Conservation (phyloP, 1,140 invertebrate genomes). For the Lysiphlebus fabarum region DNA sequence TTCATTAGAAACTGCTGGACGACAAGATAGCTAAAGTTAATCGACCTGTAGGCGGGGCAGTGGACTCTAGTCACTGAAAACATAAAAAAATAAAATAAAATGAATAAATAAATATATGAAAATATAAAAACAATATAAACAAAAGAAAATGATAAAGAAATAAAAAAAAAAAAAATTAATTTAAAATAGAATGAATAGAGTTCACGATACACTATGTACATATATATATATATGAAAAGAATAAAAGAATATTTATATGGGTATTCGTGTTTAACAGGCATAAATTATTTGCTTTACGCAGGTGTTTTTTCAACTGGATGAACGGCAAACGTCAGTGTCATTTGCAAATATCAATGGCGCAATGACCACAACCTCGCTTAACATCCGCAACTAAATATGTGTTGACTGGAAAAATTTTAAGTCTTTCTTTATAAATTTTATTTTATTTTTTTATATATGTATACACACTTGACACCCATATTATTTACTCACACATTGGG, state of each 20-base stretch:
- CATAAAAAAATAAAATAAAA: neutral
- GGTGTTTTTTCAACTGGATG: slow-evolving; percentile 2
- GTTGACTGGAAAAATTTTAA: too few relatives aligned
- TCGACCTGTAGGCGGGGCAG: neutral
- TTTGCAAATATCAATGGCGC: slow-evolving; percentile 3
- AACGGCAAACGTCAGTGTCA: neutral
- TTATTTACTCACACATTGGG: slow-evolving; percentile 26
- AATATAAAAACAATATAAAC: too few relatives aligned
- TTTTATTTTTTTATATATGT: neutral
- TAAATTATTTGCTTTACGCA: slow-evolving; percentile 19
- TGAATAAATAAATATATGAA: too few relatives aligned
- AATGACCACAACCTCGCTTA: slow-evolving; percentile 10
- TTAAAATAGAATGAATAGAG: neutral
- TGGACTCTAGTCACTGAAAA: slow-evolving; percentile 1
- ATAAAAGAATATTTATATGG: slow-evolving; percentile 15
- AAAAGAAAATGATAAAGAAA: neutral
- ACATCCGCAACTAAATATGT: too few relatives aligned
- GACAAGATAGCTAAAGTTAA: too few relatives aligned
- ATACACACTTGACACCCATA: too few relatives aligned
- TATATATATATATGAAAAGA: slow-evolving; percentile 15
- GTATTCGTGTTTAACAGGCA: slow-evolving; percentile 18
- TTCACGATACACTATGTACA: neutral
- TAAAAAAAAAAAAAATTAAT: slow-evolving; percentile 1
- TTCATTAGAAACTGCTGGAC: neutral
- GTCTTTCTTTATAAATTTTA: neutral